A percentile compares a stretch with the other conserved stretches of the same genome.
phyloP scores from a whole-genome alignment of 92 coral and sea anemone species.

The Nematostella vectensis region DNA sequence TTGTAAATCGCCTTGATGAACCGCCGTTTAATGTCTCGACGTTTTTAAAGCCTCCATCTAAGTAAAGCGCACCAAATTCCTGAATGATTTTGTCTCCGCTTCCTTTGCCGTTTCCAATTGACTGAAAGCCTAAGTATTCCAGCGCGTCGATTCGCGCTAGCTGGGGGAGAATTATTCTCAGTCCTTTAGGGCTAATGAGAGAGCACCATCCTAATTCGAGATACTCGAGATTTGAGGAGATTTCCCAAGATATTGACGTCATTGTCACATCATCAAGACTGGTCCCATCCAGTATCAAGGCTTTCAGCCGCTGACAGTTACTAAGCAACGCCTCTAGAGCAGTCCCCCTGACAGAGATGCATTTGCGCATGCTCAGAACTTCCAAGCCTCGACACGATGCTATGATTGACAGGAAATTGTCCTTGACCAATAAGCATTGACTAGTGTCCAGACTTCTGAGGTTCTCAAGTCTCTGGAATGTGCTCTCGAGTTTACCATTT shows the following conservation, averaged over 20 bases:
- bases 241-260: constrained; percentile 34
- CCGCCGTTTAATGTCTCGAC: constrained; percentile 8
- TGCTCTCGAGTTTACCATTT: constrained; percentile 17
- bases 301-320: constrained; percentile 32
- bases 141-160: constrained; percentile 30
- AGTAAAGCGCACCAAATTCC: constrained; percentile 15
- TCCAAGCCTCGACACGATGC: constrained; percentile 44
- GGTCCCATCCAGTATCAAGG: constrained; percentile 61
- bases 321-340: constrained; percentile 38
- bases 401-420: constrained; percentile 23
- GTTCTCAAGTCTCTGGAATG: constrained; percentile 20
- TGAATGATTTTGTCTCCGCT: constrained; percentile 27
- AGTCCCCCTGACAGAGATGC: constrained; percentile 34
- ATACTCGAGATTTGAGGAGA: constrained; percentile 12
- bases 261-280: constrained; percentile 45
- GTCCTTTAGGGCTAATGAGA: constrained; percentile 27
- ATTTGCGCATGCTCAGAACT: constrained; percentile 57
- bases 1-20: constrained; percentile 12
- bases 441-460: constrained; percentile 51
- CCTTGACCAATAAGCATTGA: constrained; percentile 43
- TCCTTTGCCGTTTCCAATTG: constrained; percentile 44
- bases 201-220: constrained; percentile 68
- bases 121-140: constrained; percentile 49
- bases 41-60: constrained; percentile 7
- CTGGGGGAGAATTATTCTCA: constrained; percentile 18